Evolutionary conservation across 2,113 vertebrate species (phyloP).

Genomic region (Corapipo altera): DNA sequence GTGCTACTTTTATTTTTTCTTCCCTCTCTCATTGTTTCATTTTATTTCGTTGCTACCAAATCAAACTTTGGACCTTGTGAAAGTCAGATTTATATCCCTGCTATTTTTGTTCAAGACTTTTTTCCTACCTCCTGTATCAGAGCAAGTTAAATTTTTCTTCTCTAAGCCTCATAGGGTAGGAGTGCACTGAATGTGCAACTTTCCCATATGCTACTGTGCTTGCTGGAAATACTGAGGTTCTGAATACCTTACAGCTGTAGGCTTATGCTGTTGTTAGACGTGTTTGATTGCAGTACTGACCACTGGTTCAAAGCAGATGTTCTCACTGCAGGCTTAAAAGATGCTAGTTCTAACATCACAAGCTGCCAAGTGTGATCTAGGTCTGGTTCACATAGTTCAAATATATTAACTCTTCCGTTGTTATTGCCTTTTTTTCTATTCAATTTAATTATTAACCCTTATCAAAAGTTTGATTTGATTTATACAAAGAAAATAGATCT

Average conservation of each 20-base stretch:
- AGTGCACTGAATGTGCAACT: neutral
- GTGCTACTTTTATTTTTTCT: neutral
- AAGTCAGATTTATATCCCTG: conserved; percentile 21
- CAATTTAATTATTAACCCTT: neutral
- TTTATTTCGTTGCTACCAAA: conserved; percentile 21
- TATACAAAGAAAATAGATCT: neutral
- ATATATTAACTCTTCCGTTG: neutral
- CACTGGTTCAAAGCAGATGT: neutral
- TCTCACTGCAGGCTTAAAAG: neutral
- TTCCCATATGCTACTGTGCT: neutral
- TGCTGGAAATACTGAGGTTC: neutral
- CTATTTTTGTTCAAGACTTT: conserved; percentile 40
- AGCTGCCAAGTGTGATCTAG: neutral
- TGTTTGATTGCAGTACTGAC: neutral
- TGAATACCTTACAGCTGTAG: neutral
- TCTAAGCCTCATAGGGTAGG: neutral
- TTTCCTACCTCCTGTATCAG: neutral
- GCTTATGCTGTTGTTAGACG: neutral
- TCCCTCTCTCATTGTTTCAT: neutral
- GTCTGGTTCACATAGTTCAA: neutral
- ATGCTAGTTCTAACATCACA: neutral
- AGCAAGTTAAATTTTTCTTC: neutral
- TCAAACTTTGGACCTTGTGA: neutral
- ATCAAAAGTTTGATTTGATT: neutral
- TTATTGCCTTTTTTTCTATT: neutral